Evolutionary conservation across 2,797 vertebrate genomes (phyloP).

Genomic region (Percopsis omiscomaycus): DNA sequence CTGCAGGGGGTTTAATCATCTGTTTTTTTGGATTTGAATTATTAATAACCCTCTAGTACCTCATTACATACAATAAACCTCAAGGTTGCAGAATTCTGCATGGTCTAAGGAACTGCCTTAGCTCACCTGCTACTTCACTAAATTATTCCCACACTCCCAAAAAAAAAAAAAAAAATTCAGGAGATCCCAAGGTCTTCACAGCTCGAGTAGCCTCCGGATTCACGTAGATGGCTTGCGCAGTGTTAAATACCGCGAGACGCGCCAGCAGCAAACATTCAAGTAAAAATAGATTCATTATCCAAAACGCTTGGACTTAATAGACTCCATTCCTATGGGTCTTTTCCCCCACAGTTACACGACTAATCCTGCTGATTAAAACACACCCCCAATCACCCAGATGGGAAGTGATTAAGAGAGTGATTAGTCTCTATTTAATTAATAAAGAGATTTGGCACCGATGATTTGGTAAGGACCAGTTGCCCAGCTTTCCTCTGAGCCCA

Average conservation of each 20-base stretch:
- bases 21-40: neutral
- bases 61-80: neutral
- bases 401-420: conserved; percentile 51
- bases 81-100: neutral
- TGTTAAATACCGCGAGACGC: neutral
- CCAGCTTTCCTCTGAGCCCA: conserved; percentile 10
- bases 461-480: conserved; percentile 37
- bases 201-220: neutral
- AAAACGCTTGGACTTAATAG: conserved; percentile 34
- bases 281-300: conserved; percentile 31
- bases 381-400: conserved; percentile 26
- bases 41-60: neutral
- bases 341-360: conserved; percentile 29
- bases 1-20: neutral
- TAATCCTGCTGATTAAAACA: conserved; percentile 33
- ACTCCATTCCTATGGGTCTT: conserved; percentile 25
- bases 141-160: conserved; percentile 1
- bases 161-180: neutral
- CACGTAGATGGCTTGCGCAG: neutral
- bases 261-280: conserved; percentile 21
- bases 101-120: conserved; percentile 8
- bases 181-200: conserved; percentile 1
- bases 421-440: conserved; percentile 48
- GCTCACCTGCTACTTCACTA: conserved; percentile 5
- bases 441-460: conserved; percentile 37